Conservation (phyloP, 2,797 vertebrate genomes). For the Halcyon leucocephala region DNA sequence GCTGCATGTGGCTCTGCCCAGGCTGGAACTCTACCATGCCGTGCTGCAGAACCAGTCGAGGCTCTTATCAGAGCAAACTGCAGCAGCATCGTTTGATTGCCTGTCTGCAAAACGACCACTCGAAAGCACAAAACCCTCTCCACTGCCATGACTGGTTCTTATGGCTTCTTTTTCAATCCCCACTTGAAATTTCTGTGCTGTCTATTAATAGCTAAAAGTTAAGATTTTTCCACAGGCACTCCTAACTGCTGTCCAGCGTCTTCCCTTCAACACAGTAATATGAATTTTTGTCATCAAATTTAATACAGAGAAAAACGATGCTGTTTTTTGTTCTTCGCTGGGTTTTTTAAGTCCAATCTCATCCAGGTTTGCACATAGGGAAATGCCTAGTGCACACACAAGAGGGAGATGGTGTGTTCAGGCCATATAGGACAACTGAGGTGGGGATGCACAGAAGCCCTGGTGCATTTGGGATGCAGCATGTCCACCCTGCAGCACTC, state of each 20-base stretch:
- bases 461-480: not conserved
- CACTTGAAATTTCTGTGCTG: not conserved
- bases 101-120: not conserved
- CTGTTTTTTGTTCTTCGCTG: fast-evolving
- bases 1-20: not conserved
- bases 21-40: fast-evolving
- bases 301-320: not conserved
- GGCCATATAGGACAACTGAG: fast-evolving
- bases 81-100: not conserved
- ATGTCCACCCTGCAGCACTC: not conserved
- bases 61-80: not conserved
- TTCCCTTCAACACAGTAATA: not conserved
- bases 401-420: too few species aligned
- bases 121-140: not conserved
- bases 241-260: not conserved
- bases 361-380: fast-evolving
- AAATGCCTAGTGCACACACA: too few species aligned
- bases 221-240: fast-evolving
- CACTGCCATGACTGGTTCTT: not conserved
- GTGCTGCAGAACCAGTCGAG: fast-evolving
- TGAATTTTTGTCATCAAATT: not conserved
- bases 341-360: not conserved
- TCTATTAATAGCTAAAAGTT: not conserved
- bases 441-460: not conserved
- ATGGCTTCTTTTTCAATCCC: not conserved